These are phyloP conservation scores for Anastrepha obliqua DNA, from an alignment of 1,140 invertebrate genomes.

Conservation along the genomic window DNA sequence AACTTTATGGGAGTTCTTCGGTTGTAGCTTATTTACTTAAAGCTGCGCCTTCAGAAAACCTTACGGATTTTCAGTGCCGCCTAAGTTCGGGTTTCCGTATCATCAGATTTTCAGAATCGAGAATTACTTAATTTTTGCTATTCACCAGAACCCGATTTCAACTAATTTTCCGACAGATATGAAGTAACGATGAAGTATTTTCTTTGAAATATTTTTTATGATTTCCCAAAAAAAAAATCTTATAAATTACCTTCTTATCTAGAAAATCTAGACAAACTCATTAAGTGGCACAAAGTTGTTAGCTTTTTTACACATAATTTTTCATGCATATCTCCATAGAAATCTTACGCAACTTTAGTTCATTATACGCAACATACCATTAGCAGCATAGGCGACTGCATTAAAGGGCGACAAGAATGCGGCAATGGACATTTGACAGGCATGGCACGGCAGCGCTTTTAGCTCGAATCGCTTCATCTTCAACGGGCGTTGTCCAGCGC, in stretches of 20 bases:
- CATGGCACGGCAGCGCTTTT: not conserved
- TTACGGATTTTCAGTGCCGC: no score
- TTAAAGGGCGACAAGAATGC: not conserved
- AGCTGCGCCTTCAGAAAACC: no score
- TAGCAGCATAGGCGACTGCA: not conserved
- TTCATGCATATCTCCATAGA: slow-evolving; percentile 18
- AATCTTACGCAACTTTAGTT: not conserved
- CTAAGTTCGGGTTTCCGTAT: no score
- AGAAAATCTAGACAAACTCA: not conserved
- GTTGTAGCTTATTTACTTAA: no score
- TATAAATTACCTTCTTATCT: not conserved
- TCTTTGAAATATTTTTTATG: no score
- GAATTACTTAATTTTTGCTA: no score
- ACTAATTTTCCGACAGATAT: no score
- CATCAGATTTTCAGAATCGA: no score
- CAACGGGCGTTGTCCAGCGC: slow-evolving; percentile 41
- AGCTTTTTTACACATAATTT: not conserved
- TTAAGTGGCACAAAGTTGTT: not conserved
- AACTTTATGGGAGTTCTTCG: no score
- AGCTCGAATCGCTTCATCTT: not conserved
- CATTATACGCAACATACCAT: not conserved
- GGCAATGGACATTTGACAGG: slow-evolving; percentile 24
- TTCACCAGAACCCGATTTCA: no score
- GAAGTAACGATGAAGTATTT: no score
- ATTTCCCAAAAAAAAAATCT: no score